Evolutionary conservation across 1,140 invertebrate species (phyloP), one percentile per base, ranked within the genome.

Genomic region (Spodoptera frugiperda): DNA sequence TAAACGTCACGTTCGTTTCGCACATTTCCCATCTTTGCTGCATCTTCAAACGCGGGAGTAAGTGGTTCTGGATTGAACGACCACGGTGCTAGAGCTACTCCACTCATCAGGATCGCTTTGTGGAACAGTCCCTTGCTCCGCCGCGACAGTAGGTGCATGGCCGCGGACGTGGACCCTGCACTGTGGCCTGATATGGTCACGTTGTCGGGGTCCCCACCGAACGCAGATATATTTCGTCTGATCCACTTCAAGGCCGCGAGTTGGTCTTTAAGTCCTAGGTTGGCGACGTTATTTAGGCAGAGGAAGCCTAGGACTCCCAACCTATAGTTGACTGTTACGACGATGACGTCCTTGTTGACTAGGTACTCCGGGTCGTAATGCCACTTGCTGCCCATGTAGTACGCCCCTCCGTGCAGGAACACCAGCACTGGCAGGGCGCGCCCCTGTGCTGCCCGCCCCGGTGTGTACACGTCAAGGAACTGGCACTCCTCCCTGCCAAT

Each of bases 371-470:
- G 94, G 49, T 95, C 92, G 71, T 94, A 95, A 2, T 95, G 67
- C 39, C 89, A 86, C 55, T 95, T 93, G 39, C 94, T 93, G 6
- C 94, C 94, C 51, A 94, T 93, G 78, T 90, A 92, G 67, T 95
- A 96, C 3, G 79, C 77, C 54, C 96, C 96, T 3, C 95, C 95
- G 78, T 96, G 95, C 14, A 96, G 89, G 88, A 93, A 96, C 1
- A 96, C 93, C 89, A 96, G 94, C 0, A 96, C 96, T 0, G 96
- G 93, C 9, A 89, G 75, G 10, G 76, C 84, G 19, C 78, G 30
- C 0, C 48, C 51, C 1, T 76, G 59, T 0, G 68, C 53, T 0
- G 80, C 65, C 33, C 46, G 33, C 8, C 80, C 78, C 2, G 91
- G 91, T 2, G 83, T 74, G 44, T 88, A 88, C 0, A 93, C 84